Evolutionary conservation across 2,888 invertebrate species (phyloP), one percentile per base, ranked within the genome.

Genomic region (Ectemnius continuus): DNA sequence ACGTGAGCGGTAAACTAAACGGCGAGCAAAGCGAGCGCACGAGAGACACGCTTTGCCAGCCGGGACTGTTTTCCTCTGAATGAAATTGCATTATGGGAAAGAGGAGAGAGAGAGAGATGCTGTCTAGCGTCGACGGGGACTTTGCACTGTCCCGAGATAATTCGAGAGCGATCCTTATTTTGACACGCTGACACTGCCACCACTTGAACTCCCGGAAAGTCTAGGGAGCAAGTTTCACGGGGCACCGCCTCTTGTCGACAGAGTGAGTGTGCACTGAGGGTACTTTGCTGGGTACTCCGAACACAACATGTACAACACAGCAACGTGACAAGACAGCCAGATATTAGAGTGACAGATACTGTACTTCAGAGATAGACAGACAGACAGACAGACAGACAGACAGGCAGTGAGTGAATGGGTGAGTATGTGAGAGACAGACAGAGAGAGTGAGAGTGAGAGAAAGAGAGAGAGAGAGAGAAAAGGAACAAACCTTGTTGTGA

Each of bases 401-500:
- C 52, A 52, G 52, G 13, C n/a, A 52, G 70, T 23, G 23, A 23
- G 23, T 23, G 23, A 23, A 23, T 23, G 2, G 23, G 72, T 70
- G 66, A 80, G 52, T 36, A 70, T 79, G 70, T 16, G 14, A 16
- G 16, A 14, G 16, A 52, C 8, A 16, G 16, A 16, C 4, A 14
- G 11, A 48, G 48, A 16, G n/a, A 48, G 48, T 2, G n/a, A 48
- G 71, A 79, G 70, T 3, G 14, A 14, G 14, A 47, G 47, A 47
- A 3, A n/a, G n/a, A n/a, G n/a, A 52, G 52, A 52, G 52, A 16
- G n/a, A 52, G 52, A 16, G n/a, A 52, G 52, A 79, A 81, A 75
- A 79, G 71, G 81, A 80, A 89, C 88, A 88, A 90, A 92, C 92
- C 91, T 91, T 91, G 84, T 81, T 88, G 83, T 90, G 91, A 80